Conservation (phyloP, 1,140 invertebrate genomes). For the Idris sp. region DNA sequence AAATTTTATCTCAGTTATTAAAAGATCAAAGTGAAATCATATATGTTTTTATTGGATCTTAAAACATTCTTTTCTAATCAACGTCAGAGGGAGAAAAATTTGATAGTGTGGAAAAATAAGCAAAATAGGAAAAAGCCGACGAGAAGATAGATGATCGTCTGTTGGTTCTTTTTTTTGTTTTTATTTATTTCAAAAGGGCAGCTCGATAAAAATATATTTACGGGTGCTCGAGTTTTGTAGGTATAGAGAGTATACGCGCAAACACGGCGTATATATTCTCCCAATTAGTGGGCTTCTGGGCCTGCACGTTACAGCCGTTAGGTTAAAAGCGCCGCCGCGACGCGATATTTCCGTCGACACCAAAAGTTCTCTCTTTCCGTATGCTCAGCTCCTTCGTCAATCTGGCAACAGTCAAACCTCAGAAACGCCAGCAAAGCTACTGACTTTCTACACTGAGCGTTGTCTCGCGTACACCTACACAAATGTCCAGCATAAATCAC, state of each 20-base stretch:
- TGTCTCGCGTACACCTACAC: constrained; percentile 63
- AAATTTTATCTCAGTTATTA: too few relatives aligned
- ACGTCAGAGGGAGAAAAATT: constrained; percentile 42
- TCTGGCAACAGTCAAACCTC: constrained; percentile 65
- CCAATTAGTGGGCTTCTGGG: constrained; percentile 75
- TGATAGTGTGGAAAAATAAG: constrained; percentile 40
- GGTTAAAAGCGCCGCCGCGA: constrained; percentile 71
- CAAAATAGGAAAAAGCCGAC: constrained; percentile 62
- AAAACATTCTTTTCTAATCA: constrained; percentile 18
- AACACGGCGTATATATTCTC: constrained; percentile 68
- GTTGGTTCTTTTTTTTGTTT: constrained; percentile 35
- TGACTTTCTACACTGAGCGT: constrained; percentile 38
- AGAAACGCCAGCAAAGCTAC: constrained; percentile 56
- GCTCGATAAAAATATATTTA: constrained; percentile 69
- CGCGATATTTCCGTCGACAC: constrained; percentile 78
- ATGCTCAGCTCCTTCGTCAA: constrained; percentile 72
- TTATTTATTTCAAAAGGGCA: constrained; percentile 56
- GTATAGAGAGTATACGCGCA: constrained; percentile 45
- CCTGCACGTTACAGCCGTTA: constrained; percentile 66
- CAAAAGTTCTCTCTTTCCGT: constrained; percentile 70
- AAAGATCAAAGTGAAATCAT: too few relatives aligned
- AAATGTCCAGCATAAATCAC: constrained; percentile 66
- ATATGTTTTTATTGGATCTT: not conserved
- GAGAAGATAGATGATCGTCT: constrained; percentile 72
- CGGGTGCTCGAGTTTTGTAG: constrained; percentile 61